A percentile compares a stretch with the other conserved stretches of the same genome.
Conservation (phyloP, 2,797 vertebrate species). For the Galago senegalensis region DNA sequence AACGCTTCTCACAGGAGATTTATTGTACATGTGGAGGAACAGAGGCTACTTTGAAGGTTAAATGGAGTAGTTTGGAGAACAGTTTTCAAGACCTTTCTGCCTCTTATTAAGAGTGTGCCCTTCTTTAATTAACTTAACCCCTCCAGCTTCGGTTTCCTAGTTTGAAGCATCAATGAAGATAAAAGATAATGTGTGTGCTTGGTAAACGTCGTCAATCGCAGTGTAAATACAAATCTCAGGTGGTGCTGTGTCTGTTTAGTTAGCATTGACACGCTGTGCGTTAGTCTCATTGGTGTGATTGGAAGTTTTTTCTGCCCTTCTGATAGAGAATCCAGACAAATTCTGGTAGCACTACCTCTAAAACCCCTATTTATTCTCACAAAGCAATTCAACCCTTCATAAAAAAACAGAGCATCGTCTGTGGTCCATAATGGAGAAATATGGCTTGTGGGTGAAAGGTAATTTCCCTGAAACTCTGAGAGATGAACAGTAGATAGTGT, state of each 20-base stretch:
- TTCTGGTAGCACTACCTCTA: neutral
- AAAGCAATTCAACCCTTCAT: slow-evolving; percentile 6
- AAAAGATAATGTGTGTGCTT: neutral
- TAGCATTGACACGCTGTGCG: neutral
- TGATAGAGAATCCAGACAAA: neutral
- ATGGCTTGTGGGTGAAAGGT: neutral
- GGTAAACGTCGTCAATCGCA: slow-evolving; percentile 9
- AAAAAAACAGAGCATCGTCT: neutral
- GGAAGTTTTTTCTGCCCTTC: neutral
- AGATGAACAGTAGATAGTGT: neutral
- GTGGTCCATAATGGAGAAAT: neutral
- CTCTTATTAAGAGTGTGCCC: slow-evolving; percentile 50
- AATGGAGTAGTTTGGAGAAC: slow-evolving; percentile 24
- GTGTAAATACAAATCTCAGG: neutral
- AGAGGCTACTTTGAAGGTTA: slow-evolving; percentile 67
- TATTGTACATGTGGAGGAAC: slow-evolving; percentile 68
- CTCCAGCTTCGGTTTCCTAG: neutral
- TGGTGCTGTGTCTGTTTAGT: slow-evolving; percentile 5
- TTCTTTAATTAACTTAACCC: slow-evolving; percentile 48
- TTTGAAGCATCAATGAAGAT: neutral
- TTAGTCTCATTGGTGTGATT: neutral
- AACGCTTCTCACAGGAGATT: slow-evolving; percentile 68
- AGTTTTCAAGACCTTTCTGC: slow-evolving; percentile 3
- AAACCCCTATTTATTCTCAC: neutral
- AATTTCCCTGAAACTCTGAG: neutral